These are phyloP conservation scores for Danionella cerebrum DNA, from an alignment of 2,113 vertebrate genomes.

Conservation along the genomic window DNA sequence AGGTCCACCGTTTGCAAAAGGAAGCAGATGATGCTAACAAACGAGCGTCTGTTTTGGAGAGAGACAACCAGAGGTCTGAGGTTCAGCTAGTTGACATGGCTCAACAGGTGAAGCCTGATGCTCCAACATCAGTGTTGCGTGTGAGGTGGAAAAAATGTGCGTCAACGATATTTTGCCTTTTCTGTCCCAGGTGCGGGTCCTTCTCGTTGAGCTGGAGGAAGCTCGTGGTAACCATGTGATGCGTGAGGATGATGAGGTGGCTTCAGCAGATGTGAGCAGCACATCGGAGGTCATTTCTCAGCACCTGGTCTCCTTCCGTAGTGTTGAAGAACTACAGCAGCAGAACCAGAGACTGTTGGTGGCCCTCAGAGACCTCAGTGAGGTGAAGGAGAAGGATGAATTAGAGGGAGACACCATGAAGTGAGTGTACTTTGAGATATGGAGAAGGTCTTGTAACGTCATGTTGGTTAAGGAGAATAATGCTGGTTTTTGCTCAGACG, in stretches of 20 bases:
- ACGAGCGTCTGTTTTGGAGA: conserved; percentile 69
- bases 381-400: conserved; percentile 75
- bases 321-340: conserved; percentile 84
- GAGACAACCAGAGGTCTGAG: conserved; percentile 76
- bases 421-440: conserved; percentile 47
- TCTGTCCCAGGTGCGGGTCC: conserved; percentile 70
- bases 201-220: conserved; percentile 89
- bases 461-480: neutral
- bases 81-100: conserved; percentile 83
- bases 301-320: conserved; percentile 80
- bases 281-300: conserved; percentile 77
- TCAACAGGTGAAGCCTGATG: conserved; percentile 74
- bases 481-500: conserved; percentile 56
- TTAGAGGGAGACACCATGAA: conserved; percentile 72
- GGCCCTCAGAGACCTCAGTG: conserved; percentile 78
- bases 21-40: conserved; percentile 82
- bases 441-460: neutral
- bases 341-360: conserved; percentile 88
- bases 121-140: no score
- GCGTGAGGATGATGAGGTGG: conserved; percentile 73
- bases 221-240: conserved; percentile 80
- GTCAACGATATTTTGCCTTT: no score
- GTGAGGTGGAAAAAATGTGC: no score
- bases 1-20: conserved; percentile 84
- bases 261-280: conserved; percentile 80